These are phyloP conservation scores for Yponomeuta sedellus DNA, from an alignment of 2,888 invertebrate species.

Conservation along the genomic window DNA sequence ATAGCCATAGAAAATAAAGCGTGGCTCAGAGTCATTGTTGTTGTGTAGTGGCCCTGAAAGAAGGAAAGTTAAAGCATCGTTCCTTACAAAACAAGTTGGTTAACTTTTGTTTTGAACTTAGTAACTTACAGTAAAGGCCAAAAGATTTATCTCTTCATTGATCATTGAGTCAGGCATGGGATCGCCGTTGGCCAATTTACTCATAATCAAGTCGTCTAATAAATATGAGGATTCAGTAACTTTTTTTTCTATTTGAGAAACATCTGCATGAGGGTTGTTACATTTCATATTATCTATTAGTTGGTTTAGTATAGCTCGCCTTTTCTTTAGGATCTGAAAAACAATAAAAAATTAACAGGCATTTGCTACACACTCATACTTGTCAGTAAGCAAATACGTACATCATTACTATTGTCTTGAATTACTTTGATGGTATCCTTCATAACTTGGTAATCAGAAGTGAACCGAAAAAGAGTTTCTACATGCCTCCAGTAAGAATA, in stretches of 20 bases:
- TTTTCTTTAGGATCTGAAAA: constrained; percentile 28
- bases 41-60: constrained; percentile 35
- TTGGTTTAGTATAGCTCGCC: constrained; percentile 28
- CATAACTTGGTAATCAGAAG: constrained; percentile 33
- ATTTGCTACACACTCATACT: no score
- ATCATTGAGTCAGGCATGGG: constrained; percentile 5
- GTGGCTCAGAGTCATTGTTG: constrained; percentile 34
- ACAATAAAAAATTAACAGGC: constrained; percentile 6
- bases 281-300: constrained; percentile 27
- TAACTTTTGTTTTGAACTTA: neutral
- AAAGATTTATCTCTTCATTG: neutral
- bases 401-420: constrained; percentile 27
- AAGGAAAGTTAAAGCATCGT: neutral
- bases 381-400: constrained; percentile 13
- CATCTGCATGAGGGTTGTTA: constrained; percentile 24
- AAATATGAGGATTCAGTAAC: constrained; percentile 27
- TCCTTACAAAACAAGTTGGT: neutral
- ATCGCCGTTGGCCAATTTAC: neutral
- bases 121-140: constrained; percentile 3
- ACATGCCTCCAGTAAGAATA: constrained; percentile 39
- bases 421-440: constrained; percentile 29
- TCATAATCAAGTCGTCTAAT: constrained; percentile 30
- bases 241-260: constrained; percentile 24
- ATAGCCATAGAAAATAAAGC: constrained; percentile 33
- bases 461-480: constrained; percentile 27